These are phyloP conservation scores for Pilophorus perplexus DNA, from an alignment of 2,888 invertebrate genomes.

Conservation along the genomic window DNA sequence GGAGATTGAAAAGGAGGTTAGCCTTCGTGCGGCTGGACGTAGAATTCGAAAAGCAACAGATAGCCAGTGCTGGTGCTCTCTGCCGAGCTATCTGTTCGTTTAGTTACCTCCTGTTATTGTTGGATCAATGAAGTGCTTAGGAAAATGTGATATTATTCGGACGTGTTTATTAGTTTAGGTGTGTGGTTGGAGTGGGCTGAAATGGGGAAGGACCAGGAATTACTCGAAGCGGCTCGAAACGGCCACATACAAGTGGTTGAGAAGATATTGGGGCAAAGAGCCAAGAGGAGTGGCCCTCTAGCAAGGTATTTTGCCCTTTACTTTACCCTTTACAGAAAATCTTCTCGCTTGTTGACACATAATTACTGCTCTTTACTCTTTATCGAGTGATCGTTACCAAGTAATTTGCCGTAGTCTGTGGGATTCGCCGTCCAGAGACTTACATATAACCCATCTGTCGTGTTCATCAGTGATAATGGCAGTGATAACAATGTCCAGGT, in stretches of 20 bases:
- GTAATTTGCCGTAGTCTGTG: no score
- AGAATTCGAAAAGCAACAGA: constrained; percentile 22
- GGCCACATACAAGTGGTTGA: constrained; percentile 86
- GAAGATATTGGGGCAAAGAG: constrained; percentile 83
- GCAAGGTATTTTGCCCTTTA: constrained; percentile 66
- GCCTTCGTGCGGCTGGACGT: constrained; percentile 19
- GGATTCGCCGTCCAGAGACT: no score
- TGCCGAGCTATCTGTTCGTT: constrained; percentile 42
- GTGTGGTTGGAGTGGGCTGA: constrained; percentile 48
- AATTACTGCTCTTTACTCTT: no score
- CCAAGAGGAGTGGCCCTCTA: constrained; percentile 89
- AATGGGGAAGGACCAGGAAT: constrained; percentile 96
- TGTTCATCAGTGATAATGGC: constrained; percentile 29
- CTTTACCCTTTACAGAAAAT: background rate
- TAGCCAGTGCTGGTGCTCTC: constrained; percentile 42
- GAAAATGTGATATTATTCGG: constrained; percentile 42
- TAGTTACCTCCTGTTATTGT: constrained; percentile 45
- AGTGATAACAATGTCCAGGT: constrained; percentile 26
- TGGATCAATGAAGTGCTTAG: constrained; percentile 48
- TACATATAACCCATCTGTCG: no score
- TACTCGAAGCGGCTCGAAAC: constrained; percentile 90
- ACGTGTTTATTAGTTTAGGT: constrained; percentile 22
- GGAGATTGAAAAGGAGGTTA: no score
- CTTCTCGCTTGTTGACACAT: constrained; percentile 17
- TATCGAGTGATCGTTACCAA: no score